Evolutionary conservation across 2,888 invertebrate genomes (phyloP).

Genomic region (Zaprionus lineosus): DNA sequence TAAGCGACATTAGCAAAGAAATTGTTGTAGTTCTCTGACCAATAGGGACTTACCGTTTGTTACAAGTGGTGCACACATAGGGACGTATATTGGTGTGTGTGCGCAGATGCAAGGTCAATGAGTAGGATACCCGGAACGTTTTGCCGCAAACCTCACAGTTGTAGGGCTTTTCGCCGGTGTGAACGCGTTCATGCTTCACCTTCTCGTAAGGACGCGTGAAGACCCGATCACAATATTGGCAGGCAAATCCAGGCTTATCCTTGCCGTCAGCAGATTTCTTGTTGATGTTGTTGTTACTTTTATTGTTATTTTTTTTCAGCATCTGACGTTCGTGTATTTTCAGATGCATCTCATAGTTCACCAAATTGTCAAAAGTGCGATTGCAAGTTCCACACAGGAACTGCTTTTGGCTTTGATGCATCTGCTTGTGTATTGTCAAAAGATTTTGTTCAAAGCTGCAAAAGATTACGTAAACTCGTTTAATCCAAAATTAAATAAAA

Average conservation of each 20-base stretch:
- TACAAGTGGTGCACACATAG: slow-evolving; percentile 88
- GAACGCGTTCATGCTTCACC: slow-evolving; percentile 92
- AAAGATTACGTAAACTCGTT: no score
- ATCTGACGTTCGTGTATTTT: slow-evolving; percentile 85
- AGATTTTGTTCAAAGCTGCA: slow-evolving; percentile 79
- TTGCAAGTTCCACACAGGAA: slow-evolving; percentile 88
- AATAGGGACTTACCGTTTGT: slow-evolving; percentile 84
- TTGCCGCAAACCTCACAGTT: slow-evolving; percentile 91
- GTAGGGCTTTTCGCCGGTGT: slow-evolving; percentile 91
- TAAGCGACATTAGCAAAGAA: background rate
- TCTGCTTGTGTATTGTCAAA: slow-evolving; percentile 85
- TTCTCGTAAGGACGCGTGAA: slow-evolving; percentile 91
- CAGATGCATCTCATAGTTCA: slow-evolving; percentile 89
- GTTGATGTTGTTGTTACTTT: background rate
- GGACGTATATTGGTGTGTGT: slow-evolving; percentile 91
- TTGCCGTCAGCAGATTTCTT: slow-evolving; percentile 19
- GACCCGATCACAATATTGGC: slow-evolving; percentile 88
- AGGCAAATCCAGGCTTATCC: slow-evolving; percentile 84
- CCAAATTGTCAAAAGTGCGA: slow-evolving; percentile 86
- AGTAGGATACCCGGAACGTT: slow-evolving; percentile 90
- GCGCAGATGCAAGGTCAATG: slow-evolving; percentile 90
- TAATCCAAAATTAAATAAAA: background rate
- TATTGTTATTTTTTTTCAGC: background rate
- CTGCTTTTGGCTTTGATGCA: slow-evolving; percentile 85
- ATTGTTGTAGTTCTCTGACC: background rate